Conservation (phyloP, 2,113 vertebrate genomes). For the Sinocyclocheilus anophthalmus region DNA sequence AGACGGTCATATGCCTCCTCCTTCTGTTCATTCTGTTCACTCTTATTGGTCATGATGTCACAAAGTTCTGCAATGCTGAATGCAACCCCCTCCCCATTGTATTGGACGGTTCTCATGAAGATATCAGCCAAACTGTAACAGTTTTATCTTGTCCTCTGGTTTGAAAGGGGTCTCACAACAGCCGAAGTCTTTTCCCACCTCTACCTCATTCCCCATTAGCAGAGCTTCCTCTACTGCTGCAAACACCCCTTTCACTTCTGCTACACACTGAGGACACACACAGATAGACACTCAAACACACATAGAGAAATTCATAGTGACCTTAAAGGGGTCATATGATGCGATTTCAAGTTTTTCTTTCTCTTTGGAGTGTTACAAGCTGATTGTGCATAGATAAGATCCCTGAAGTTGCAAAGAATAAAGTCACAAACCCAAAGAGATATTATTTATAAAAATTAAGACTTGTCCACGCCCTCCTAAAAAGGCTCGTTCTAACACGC, state of each 20-base stretch:
- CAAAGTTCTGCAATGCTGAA: slow-evolving; percentile 74
- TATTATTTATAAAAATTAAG: no score
- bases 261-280: slow-evolving; percentile 70
- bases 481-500: no score
- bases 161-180: slow-evolving; percentile 71
- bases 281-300: not conserved
- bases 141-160: slow-evolving; percentile 66
- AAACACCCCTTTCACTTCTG: slow-evolving; percentile 72
- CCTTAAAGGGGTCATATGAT: not conserved
- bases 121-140: slow-evolving; percentile 78
- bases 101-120: slow-evolving; percentile 81
- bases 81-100: slow-evolving; percentile 73
- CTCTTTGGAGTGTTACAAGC: no score
- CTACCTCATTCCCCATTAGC: slow-evolving; percentile 30
- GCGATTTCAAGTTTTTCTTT: no score
- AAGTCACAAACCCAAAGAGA: no score
- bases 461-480: no score
- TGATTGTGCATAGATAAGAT: no score
- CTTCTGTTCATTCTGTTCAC: slow-evolving; percentile 33
- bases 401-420: no score
- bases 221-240: slow-evolving; percentile 68
- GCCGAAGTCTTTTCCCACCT: slow-evolving; percentile 72
- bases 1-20: slow-evolving; percentile 66
- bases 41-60: slow-evolving; percentile 71
- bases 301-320: not conserved